Percentiles rank a stretch among this genome's conserved stretches.
Conservation (phyloP, 2,113 vertebrate species). For the Andinoacara biseriatus region DNA sequence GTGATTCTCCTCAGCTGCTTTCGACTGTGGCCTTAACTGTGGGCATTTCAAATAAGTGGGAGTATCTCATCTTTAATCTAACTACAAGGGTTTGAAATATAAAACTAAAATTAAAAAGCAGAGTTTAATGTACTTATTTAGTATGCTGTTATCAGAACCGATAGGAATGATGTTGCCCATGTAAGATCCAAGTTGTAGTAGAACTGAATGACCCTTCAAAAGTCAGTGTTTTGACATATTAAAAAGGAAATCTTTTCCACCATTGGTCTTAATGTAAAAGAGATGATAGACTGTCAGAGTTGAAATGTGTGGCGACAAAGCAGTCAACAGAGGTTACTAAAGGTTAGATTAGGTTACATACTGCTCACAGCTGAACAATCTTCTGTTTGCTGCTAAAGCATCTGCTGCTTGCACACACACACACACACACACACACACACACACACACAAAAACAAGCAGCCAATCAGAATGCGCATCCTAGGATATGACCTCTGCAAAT, state of each 20-base stretch:
- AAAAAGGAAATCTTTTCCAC: too few species aligned
- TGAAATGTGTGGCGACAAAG: accelerated
- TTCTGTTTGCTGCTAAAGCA: background rate
- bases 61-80: background rate
- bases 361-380: slow-evolving; percentile 29
- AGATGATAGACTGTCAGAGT: background rate
- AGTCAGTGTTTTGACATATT: background rate
- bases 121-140: background rate
- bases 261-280: background rate
- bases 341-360: background rate
- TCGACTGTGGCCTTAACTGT: too few species aligned
- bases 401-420: background rate
- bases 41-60: background rate
- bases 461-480: slow-evolving; percentile 3
- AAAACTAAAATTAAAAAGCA: too few species aligned
- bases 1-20: too few species aligned
- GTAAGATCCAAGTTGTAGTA: background rate
- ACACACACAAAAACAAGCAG: slow-evolving; percentile 2
- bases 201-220: background rate
- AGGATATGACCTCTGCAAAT: slow-evolving; percentile 33
- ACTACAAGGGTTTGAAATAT: too few species aligned
- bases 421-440: background rate
- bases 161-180: background rate
- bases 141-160: background rate
- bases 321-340: background rate